Base-by-base conservation (phyloP, 2,888 invertebrate genomes). In the Cryptus viduatorius region DNA sequence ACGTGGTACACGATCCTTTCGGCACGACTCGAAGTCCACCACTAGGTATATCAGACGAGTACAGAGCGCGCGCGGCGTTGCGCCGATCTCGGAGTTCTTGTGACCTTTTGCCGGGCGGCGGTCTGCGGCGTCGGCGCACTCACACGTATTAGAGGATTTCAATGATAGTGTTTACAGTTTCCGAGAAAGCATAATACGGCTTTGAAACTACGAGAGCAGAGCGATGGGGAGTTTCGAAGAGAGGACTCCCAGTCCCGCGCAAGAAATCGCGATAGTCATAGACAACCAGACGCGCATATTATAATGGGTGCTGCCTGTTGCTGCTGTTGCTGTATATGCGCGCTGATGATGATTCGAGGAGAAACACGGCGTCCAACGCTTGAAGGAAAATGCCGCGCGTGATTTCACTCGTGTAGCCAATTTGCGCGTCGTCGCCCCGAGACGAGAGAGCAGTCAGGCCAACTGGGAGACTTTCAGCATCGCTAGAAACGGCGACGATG, bases 371-470 rank as follows among this genome's bases (percentile, higher is more conserved):
- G 24, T 37, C 31, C 75, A 44, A 76, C 64, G 61, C 80, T 73
- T 29, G 56, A 1, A 48, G 86, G 85, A 86, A 87, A 87, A 87
- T 86, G 86, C 85, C 85, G 88, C 84, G 87, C 84, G 88, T 87
- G 90, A 90, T 90, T 90, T 90, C 90, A 90, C 90, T 88, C 86
- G 87, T 81, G 83, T 48, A 80, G 89, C 86, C 87, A 88, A 90
- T 88, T 89, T 87, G 85, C 90, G 84, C 87, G 87, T 89, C 85
- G 85, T 86, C 86, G 85, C 84, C 76, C 84, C 82, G 59, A 77
- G 73, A 82, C 50, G 64, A 68, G 78, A 79, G 72, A 69, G 42
- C 46, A 69, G 68, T 8, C 46, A 46, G 29, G 10, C 14, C 14
- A 29, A 31, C 12, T n/a, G 29, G 0, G 46, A 64, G 61, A 48